phyloP scores from a whole-genome alignment of 2,797 vertebrate genomes.

The Cyprinella venusta region DNA sequence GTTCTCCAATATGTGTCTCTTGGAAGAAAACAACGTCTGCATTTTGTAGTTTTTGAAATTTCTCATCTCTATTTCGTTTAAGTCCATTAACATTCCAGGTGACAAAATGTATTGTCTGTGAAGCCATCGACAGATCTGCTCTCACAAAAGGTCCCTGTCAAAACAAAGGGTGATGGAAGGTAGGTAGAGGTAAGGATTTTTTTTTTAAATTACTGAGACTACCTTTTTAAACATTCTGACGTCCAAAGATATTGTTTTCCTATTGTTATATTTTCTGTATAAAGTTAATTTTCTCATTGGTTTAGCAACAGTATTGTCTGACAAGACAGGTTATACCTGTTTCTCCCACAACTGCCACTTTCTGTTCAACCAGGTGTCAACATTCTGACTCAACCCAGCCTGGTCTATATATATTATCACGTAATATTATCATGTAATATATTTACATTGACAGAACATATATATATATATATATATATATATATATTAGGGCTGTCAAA shows the following conservation, averaged over 20 bases:
- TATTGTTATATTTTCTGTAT: not conserved
- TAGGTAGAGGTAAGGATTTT: not conserved
- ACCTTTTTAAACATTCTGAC: not conserved
- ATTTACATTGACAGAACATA: too few relatives aligned
- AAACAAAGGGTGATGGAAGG: constrained; percentile 11
- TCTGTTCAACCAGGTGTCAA: too few relatives aligned
- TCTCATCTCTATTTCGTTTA: not conserved
- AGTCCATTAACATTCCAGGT: constrained; percentile 32
- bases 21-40: constrained; percentile 33
- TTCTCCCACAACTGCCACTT: too few relatives aligned
- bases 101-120: not conserved
- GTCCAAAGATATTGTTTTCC: not conserved
- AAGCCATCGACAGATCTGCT: not conserved
- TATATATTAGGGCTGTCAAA: too few relatives aligned
- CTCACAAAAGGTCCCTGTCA: constrained; percentile 13
- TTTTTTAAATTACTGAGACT: not conserved
- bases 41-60: constrained; percentile 7
- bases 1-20: constrained; percentile 24
- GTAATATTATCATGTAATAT: too few relatives aligned
- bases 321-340: too few relatives aligned
- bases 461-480: too few relatives aligned
- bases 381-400: too few relatives aligned
- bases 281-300: too few relatives aligned
- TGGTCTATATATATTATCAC: too few relatives aligned
- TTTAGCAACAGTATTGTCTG: too few relatives aligned